Evolutionary conservation across 2,797 vertebrate genomes (phyloP).

Genomic region (Neomorphus geoffroyi): DNA sequence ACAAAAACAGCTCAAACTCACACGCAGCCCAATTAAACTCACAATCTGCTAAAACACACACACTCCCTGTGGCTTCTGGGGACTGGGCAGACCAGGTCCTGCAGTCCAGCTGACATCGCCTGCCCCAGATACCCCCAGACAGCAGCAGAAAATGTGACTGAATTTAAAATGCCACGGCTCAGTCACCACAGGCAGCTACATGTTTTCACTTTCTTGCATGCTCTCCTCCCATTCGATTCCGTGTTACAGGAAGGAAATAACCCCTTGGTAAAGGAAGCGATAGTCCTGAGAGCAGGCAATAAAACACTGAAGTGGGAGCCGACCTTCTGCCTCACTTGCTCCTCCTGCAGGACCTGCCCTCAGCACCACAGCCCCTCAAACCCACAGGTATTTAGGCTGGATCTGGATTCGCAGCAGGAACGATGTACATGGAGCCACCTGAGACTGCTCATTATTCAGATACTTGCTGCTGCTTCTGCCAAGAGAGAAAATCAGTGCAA

Average conservation of each 20-base stretch:
- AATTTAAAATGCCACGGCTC: neutral
- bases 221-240: neutral
- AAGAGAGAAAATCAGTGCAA: neutral
- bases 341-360: neutral
- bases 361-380: fast-evolving
- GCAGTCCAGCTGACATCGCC: neutral
- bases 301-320: neutral
- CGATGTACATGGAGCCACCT: neutral
- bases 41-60: neutral
- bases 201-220: neutral
- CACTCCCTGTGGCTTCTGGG: neutral
- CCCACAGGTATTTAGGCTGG: neutral
- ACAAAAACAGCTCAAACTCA: neutral
- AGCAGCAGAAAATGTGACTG: neutral
- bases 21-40: neutral
- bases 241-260: neutral
- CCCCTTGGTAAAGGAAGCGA: neutral
- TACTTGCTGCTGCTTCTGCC: neutral
- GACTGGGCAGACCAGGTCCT: neutral
- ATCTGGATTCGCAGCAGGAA: neutral
- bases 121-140: neutral
- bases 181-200: neutral
- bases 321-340: neutral
- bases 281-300: neutral
- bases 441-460: neutral